Conservation (phyloP, 1,140 invertebrate species). For the Streblospio benedicti region DNA sequence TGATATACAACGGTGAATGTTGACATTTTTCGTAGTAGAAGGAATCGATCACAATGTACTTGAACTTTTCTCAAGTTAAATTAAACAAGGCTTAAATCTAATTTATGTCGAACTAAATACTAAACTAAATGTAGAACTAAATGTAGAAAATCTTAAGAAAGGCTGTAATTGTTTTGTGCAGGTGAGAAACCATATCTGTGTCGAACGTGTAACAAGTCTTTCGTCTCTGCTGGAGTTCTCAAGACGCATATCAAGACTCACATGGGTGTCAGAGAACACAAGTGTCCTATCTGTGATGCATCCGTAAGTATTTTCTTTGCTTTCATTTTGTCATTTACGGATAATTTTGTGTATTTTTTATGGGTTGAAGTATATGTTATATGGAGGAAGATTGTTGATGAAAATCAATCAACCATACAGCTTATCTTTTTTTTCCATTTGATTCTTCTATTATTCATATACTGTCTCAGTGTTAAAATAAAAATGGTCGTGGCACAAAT, state of each 20-base stretch:
- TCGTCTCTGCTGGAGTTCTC: conserved; percentile 38
- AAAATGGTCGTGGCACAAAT: too few relatives aligned
- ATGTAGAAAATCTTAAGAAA: not conserved
- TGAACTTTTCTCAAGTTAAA: too few relatives aligned
- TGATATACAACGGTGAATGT: not conserved
- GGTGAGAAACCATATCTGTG: conserved; percentile 41
- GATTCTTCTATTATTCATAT: too few relatives aligned
- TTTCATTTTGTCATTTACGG: too few relatives aligned
- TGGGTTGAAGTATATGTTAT: too few relatives aligned
- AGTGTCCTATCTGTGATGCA: conserved; percentile 7
- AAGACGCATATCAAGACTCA: conserved; percentile 44
- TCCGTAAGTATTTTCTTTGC: too few relatives aligned
- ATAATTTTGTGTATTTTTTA: too few relatives aligned
- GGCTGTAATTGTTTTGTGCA: conserved; percentile 10
- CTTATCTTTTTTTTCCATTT: too few relatives aligned
- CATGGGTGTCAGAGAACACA: conserved; percentile 21
- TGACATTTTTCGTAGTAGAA: too few relatives aligned
- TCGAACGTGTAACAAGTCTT: conserved; percentile 37
- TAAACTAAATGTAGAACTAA: not conserved
- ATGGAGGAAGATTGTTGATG: conserved; percentile 41
- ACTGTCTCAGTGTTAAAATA: too few relatives aligned
- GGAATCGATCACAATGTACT: too few relatives aligned
- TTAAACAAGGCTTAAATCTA: not conserved
- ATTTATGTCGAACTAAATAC: not conserved
- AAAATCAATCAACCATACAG: too few relatives aligned